These are phyloP conservation scores for Ptychochromis oligacanthus DNA, from an alignment of 2,113 vertebrate genomes.

Conservation along the genomic window DNA sequence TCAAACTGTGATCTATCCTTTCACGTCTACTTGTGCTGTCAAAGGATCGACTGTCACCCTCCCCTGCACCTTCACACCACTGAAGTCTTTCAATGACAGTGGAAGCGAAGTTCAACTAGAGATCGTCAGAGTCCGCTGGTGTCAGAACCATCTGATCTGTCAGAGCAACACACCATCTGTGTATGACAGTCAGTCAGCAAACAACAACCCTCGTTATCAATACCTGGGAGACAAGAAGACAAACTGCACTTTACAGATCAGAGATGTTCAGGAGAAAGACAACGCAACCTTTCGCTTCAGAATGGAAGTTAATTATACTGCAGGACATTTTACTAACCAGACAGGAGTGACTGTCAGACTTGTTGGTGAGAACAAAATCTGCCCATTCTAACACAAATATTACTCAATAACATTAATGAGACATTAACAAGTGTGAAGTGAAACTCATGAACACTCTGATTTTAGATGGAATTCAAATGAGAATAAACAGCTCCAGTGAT, in stretches of 20 bases:
- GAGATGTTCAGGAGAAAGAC: accelerated
- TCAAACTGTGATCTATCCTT: background rate
- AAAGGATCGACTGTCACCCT: background rate
- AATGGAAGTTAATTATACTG: accelerated
- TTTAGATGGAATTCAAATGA: accelerated
- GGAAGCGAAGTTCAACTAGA: accelerated
- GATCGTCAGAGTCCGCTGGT: conserved; percentile 14
- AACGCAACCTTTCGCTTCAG: background rate
- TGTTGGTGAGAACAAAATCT: background rate
- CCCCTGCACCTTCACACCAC: conserved; percentile 20
- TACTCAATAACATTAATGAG: background rate
- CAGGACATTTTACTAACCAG: accelerated
- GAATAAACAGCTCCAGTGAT: background rate
- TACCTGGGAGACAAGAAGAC: conserved; percentile 46
- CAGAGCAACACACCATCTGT: accelerated
- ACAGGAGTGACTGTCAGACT: background rate
- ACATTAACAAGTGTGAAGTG: accelerated
- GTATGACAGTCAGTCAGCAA: accelerated
- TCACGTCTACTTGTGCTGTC: background rate
- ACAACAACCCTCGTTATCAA: background rate
- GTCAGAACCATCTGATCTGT: background rate
- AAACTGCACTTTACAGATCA: conserved; percentile 57
- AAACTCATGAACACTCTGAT: background rate
- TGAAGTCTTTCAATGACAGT: accelerated
- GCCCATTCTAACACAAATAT: background rate